Conservation (phyloP, 2,113 vertebrate species). For the Aspiorhynchus laticeps region DNA sequence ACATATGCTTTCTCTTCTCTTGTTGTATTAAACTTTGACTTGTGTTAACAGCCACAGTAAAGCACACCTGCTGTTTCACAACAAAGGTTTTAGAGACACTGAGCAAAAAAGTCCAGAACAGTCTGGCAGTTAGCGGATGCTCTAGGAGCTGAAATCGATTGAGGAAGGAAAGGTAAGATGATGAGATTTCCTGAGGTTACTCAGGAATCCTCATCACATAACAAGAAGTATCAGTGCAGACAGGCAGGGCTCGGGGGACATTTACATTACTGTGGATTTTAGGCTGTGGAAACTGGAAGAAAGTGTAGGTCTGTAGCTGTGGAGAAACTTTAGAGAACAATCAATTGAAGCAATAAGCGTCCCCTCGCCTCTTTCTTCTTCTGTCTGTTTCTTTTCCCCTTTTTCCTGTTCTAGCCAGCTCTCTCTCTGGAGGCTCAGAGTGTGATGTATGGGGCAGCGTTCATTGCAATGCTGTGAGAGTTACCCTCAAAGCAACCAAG, state of each 20-base stretch:
- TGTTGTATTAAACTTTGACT: background rate
- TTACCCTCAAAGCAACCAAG: background rate
- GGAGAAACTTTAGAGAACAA: constrained; percentile 13
- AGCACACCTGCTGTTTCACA: background rate
- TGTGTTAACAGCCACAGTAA: background rate
- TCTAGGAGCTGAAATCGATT: background rate
- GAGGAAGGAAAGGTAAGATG: background rate
- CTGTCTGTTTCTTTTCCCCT: background rate
- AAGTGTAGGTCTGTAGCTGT: background rate
- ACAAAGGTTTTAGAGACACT: background rate
- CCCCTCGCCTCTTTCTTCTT: background rate
- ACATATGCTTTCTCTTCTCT: background rate
- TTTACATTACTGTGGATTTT: background rate
- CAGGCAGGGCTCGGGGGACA: background rate
- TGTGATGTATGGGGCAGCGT: constrained; percentile 32
- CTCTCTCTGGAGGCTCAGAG: background rate
- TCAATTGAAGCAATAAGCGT: constrained; percentile 25
- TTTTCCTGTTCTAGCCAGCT: background rate
- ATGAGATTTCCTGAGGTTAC: constrained; percentile 14
- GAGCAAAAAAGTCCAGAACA: background rate
- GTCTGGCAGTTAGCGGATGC: background rate
- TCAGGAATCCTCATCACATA: constrained; percentile 7
- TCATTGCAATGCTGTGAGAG: constrained; percentile 1
- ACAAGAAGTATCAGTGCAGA: background rate
- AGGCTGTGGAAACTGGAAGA: constrained; percentile 4